Evolutionary conservation across 2,888 invertebrate species (phyloP).

Genomic region (Pyrrhia umbra): DNA sequence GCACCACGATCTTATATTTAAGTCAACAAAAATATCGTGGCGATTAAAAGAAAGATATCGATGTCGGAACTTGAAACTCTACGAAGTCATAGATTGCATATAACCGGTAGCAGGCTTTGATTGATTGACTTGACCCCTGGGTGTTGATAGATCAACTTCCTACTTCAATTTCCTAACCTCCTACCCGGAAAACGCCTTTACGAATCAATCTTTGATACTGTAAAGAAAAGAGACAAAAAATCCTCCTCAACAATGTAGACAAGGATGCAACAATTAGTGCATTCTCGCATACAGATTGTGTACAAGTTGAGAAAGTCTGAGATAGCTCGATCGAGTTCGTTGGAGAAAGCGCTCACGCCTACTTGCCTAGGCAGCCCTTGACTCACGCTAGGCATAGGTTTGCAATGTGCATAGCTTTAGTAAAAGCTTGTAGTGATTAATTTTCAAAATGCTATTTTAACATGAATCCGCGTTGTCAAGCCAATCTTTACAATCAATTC

Average conservation of each 20-base stretch:
- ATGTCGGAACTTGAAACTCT: neutral
- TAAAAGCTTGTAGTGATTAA: neutral
- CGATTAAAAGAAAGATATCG: neutral
- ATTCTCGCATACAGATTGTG: slow-evolving; percentile 28
- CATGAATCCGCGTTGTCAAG: neutral
- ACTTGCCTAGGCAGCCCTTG: slow-evolving; percentile 53
- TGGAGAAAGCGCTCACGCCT: slow-evolving; percentile 56
- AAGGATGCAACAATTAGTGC: slow-evolving; percentile 25
- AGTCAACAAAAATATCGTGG: neutral
- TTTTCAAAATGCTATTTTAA: neutral
- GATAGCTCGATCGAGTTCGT: slow-evolving; percentile 38
- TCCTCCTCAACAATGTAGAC: slow-evolving; percentile 11
- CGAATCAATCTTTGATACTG: neutral
- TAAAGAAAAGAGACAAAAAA: slow-evolving; percentile 23
- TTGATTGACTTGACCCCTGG: slow-evolving; percentile 37
- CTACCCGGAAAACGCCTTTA: slow-evolving; percentile 31
- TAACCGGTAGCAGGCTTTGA: slow-evolving; percentile 32
- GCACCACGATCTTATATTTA: neutral
- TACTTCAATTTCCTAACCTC: slow-evolving; percentile 15
- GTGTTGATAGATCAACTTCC: slow-evolving; percentile 23
- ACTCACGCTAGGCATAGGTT: slow-evolving; percentile 10
- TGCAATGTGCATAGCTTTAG: neutral
- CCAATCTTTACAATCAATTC: neutral
- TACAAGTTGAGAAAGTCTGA: slow-evolving; percentile 43
- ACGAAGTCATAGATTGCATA: neutral